Evolutionary conservation across 2,113 vertebrate species (phyloP).

Genomic region (Diphyllodes magnificus): DNA sequence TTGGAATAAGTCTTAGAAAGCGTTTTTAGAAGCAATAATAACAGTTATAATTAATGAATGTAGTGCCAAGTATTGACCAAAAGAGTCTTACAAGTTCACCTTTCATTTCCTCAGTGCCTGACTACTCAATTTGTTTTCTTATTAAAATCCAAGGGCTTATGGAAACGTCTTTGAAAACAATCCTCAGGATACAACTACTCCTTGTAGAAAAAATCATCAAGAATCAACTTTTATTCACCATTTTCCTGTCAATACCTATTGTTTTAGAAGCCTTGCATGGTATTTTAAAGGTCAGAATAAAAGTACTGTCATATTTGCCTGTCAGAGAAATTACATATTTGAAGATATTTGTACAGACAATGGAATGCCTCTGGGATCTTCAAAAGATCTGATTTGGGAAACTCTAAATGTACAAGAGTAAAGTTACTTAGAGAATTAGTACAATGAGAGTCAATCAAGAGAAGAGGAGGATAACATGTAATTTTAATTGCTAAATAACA

Average conservation of each 20-base stretch:
- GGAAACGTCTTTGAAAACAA: background rate
- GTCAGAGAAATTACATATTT: background rate
- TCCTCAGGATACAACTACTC: background rate
- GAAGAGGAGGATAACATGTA: background rate
- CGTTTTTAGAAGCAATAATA: constrained; percentile 14
- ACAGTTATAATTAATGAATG: constrained; percentile 22
- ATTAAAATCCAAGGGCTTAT: background rate
- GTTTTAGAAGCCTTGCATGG: background rate
- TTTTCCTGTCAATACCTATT: background rate
- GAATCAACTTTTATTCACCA: background rate
- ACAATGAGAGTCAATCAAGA: background rate
- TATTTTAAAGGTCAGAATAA: background rate
- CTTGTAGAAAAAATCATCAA: background rate
- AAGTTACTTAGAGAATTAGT: background rate
- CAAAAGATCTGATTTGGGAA: background rate
- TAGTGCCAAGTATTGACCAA: constrained; percentile 20
- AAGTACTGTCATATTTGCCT: background rate
- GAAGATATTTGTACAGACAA: background rate
- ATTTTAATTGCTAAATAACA: background rate
- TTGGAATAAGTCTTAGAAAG: background rate
- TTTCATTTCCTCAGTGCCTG: constrained; percentile 7
- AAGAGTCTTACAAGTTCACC: constrained; percentile 11
- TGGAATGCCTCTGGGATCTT: background rate
- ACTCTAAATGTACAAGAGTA: background rate
- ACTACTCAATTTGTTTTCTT: constrained; percentile 1